Evolutionary conservation across 2,888 invertebrate species (phyloP), one percentile per base, ranked within the genome.

Genomic region (Kuschelorhynchus macadamiae): DNA sequence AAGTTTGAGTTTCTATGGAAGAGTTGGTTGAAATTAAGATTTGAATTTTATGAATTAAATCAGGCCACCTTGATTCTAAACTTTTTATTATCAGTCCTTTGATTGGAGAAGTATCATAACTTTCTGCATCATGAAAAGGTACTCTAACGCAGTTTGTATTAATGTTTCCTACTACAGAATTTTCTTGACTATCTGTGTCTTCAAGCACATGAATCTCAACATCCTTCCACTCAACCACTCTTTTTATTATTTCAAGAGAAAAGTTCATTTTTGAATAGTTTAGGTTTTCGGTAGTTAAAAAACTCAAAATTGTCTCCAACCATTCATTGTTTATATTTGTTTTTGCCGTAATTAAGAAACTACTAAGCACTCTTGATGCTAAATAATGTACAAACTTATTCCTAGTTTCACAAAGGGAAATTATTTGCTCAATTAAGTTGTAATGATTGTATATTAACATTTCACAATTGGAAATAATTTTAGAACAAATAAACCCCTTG

Each of bases 221-320:
- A 82, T 95, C 94, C 78, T 93, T 95, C 91, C 94, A 95, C 79
- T 95, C 95, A 0, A 95, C 92, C 77, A 95, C 92, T 75, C 93
- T 88, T 79, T 93, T 93, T 53, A 95, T 91, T 46, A 95, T 89
- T 80, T 95, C 94, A 75, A 95, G 85, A 71, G 92, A 92, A 81
- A 94, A 94, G 77, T 92, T 90, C 81, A 94, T 92, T 82, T 93
- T 92, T 57, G 87, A 85, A 79, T 88, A 88, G 81, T 91, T 89
- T 49, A 88, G 86, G 76, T 88, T 88, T 80, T 89, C 88, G 53
- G 88, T 85, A 73, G 90, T 89, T 64, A 93, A 85, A 79, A 91
- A 92, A 77, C 91, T 90, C 0, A 91, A 89, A 17, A 93, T 88
- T 73, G 90, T 90, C 76, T 93, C 93, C 17, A 94, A 84, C 93